Conservation (phyloP, 2,797 vertebrate species). For the Enteromius thamalakanensis region DNA sequence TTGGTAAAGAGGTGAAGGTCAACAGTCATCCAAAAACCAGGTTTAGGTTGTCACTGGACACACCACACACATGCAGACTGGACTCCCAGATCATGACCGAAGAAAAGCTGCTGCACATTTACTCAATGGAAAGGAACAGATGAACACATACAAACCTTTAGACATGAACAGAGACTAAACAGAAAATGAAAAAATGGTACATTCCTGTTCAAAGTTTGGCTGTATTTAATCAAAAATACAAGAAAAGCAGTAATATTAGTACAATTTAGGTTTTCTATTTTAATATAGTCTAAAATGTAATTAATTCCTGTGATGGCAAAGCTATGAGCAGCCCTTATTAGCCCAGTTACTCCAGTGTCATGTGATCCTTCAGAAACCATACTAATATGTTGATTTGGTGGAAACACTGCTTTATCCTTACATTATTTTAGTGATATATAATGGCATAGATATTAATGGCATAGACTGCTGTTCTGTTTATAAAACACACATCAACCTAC, state of each 20-base stretch:
- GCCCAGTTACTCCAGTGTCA: no score
- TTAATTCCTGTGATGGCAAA: no score
- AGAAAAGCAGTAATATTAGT: no score
- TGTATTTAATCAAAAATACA: neutral
- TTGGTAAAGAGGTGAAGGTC: constrained; percentile 54
- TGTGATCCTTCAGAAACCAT: no score
- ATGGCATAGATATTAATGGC: neutral
- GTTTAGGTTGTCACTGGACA: constrained; percentile 42
- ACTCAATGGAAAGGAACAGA: neutral
- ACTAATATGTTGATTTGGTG: no score
- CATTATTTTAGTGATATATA: neutral
- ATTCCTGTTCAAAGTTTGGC: neutral
- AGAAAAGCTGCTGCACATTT: constrained; percentile 30
- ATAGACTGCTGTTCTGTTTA: neutral
- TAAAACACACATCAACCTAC: neutral
- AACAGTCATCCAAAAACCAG: constrained; percentile 53
- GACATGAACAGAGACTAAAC: neutral
- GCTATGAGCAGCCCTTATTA: no score
- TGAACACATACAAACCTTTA: neutral
- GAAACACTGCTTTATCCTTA: neutral
- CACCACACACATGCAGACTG: constrained; percentile 48
- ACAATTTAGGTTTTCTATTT: no score
- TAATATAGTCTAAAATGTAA: no score
- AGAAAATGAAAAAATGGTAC: neutral
- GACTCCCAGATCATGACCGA: constrained; percentile 9